A percentile compares a stretch with the other conserved stretches of the same genome.
These are phyloP conservation scores for Ciconia maguari DNA, from an alignment of 2,113 vertebrate genomes.

Conservation along the genomic window DNA sequence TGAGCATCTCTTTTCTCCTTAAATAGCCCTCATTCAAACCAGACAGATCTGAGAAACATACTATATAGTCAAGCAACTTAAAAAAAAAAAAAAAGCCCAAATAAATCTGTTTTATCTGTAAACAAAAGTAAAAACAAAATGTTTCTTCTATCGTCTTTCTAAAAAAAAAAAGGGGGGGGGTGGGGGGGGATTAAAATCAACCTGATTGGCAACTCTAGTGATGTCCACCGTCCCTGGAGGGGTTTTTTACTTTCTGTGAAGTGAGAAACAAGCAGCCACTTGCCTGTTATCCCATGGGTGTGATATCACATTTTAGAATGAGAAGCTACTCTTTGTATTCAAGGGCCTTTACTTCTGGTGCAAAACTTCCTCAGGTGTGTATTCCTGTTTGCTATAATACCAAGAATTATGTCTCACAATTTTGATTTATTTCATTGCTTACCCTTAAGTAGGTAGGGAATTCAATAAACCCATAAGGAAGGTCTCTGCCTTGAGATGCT, in stretches of 20 bases:
- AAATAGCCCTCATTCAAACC: background rate
- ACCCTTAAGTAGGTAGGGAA: background rate
- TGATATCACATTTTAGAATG: background rate
- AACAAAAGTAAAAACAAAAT: background rate
- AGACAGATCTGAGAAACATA: background rate
- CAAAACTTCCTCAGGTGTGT: background rate
- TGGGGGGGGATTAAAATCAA: background rate
- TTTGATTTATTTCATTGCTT: background rate
- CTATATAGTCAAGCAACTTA: background rate
- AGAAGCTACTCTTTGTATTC: background rate
- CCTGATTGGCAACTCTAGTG: background rate
- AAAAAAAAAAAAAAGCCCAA: background rate
- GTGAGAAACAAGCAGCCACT: background rate
- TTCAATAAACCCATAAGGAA: background rate
- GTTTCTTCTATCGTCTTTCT: background rate
- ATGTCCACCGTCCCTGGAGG: background rate
- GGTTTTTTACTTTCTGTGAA: background rate
- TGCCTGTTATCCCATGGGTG: background rate
- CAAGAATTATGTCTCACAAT: background rate
- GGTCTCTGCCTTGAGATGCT: background rate
- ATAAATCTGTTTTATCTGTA: background rate
- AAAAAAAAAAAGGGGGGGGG: background rate
- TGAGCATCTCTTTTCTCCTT: background rate
- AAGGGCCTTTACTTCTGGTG: background rate
- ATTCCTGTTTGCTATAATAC: background rate